Evolutionary conservation across 2,113 vertebrate genomes (phyloP).

Genomic region (Pithys albifrons): DNA sequence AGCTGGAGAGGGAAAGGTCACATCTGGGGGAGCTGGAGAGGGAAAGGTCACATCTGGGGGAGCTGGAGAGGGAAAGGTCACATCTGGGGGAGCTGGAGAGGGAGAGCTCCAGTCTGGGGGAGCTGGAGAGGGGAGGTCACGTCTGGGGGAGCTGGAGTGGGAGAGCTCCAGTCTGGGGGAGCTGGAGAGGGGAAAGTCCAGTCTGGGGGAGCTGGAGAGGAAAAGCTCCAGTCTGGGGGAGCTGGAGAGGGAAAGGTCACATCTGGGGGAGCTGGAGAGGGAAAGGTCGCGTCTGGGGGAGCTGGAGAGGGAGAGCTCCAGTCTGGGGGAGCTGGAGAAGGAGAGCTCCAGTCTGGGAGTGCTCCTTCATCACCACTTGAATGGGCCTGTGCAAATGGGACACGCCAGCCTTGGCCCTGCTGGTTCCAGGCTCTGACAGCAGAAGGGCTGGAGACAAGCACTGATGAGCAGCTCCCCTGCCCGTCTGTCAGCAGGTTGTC

Average conservation of each 20-base stretch:
- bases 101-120: neutral
- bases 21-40: neutral
- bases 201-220: neutral
- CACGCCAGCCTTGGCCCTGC: neutral
- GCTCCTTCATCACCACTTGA: neutral
- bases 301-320: neutral
- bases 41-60: neutral
- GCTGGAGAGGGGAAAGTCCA: too few species aligned
- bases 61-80: too few species aligned
- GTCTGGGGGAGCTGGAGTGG: neutral
- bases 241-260: too few species aligned
- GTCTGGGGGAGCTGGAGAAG: too few species aligned
- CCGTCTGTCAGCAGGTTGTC: fast-evolving
- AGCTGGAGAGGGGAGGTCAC: neutral
- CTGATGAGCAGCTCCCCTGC: neutral
- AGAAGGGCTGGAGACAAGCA: neutral
- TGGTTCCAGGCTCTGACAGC: neutral
- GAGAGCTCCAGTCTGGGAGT: neutral
- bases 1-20: neutral
- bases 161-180: neutral
- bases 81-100: too few species aligned
- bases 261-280: neutral
- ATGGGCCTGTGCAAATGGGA: neutral
- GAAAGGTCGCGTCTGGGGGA: neutral
- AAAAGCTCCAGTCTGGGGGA: too few species aligned